Evolutionary conservation across 2,888 invertebrate species (phyloP).

Genomic region (Laothoe populi): DNA sequence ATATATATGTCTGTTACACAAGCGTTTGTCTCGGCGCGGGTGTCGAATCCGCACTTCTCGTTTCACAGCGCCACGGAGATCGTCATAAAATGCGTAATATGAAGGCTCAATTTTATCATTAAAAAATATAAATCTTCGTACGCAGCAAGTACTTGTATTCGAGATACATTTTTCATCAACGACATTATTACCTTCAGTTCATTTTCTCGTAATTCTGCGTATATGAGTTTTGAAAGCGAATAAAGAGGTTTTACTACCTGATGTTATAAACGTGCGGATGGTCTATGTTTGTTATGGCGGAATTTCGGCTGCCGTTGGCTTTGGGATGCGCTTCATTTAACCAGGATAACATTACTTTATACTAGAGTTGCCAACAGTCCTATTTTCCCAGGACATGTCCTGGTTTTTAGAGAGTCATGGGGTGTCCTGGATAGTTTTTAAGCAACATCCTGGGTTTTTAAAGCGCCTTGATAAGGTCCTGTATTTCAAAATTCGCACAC

Average conservation of each 20-base stretch:
- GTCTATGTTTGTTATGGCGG: constrained; percentile 2
- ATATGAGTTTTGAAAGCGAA: constrained; percentile 30
- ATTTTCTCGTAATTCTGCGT: constrained; percentile 34
- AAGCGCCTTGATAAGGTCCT: no score
- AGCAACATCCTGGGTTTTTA: no score
- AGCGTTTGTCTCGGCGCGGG: no score
- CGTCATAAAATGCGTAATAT: no score
- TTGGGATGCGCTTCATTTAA: background rate
- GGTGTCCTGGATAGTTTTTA: no score
- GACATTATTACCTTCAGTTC: constrained; percentile 35
- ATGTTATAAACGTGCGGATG: constrained; percentile 12
- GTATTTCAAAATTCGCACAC: no score
- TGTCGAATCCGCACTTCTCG: no score
- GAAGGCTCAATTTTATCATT: background rate
- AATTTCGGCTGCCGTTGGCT: background rate
- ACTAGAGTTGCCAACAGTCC: no score
- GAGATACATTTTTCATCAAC: constrained; percentile 27
- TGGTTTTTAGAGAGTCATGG: no score
- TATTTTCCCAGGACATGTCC: no score
- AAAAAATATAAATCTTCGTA: background rate
- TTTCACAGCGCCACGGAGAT: no score
- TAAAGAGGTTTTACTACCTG: constrained; percentile 39
- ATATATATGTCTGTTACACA: no score
- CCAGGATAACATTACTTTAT: background rate
- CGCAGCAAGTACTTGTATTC: background rate